Base-by-base conservation (phyloP, 2,797 vertebrate species). In the Hippoglossus hippoglossus region DNA sequence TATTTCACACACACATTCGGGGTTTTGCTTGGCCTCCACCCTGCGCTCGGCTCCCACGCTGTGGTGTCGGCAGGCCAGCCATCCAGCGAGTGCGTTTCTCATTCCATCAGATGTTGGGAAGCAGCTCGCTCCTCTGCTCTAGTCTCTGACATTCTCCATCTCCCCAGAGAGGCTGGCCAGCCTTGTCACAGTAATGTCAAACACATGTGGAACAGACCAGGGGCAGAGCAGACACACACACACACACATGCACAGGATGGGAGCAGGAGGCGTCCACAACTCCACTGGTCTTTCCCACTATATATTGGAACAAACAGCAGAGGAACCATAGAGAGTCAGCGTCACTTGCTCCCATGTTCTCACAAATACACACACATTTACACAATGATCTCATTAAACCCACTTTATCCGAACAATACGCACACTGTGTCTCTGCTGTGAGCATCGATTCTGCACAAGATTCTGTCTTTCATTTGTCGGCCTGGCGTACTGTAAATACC, bases 131-230 rank as follows among this genome's bases (percentile, higher is more conserved):
- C 91, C 82, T 80, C 75, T 8, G 74, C 76, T 93, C 89, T 81
- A 83, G 75, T 91, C 89, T 90, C 91, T 91, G 91, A 93, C 93
- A 94, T 94, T 94, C 93, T 85, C 90, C 79, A 87, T 88, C 87
- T 91, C 94, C 93, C 91, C 73, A 11, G 82, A 92, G 94, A 93
- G 93, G 88, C 88, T 85, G 88, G 88, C 80, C 88, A 90, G 90
- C 89, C 90, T 92, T 94, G 94, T 94, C 94, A 90, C 92, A 88
- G 83, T 95, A 95, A 95, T 94, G 91, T 94, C 91, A 94, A 95
- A 94, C 95, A 95, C 89, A 94, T 95, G 93, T 93, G 92, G 91
- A 92, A 88, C 87, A 87, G 86, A 82, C 74, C 81, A 69, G 86
- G 67, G 67, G 68, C 77, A 81, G 58, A 63, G 75, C 63, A 26